These are phyloP conservation scores for Leucoraja ocellata DNA, from an alignment of 2,797 vertebrate species.

Conservation along the genomic window DNA sequence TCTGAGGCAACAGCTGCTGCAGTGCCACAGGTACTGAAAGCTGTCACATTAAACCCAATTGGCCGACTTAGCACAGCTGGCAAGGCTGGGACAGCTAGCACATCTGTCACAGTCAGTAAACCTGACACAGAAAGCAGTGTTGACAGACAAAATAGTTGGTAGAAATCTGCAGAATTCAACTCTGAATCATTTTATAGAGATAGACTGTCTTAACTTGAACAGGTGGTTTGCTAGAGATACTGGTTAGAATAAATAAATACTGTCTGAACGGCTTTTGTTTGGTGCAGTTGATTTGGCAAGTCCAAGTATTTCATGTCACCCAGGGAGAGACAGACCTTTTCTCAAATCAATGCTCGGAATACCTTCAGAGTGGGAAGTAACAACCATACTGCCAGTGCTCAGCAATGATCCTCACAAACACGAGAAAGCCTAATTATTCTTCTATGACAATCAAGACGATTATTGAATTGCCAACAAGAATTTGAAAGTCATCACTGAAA, in stretches of 20 bases:
- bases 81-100: constrained; percentile 20
- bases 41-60: constrained; percentile 33
- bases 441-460: too few species aligned
- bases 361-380: neutral
- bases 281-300: neutral
- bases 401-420: too few species aligned
- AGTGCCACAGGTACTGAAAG: constrained; percentile 31
- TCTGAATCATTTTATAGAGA: neutral
- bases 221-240: neutral
- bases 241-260: neutral
- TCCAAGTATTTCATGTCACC: neutral
- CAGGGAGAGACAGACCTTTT: neutral
- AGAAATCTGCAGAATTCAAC: neutral
- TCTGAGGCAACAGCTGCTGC: constrained; percentile 13
- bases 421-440: too few species aligned
- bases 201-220: constrained; percentile 9
- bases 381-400: too few species aligned
- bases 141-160: constrained; percentile 35
- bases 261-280: neutral
- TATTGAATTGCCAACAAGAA: too few species aligned
- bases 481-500: too few species aligned
- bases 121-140: constrained; percentile 15
- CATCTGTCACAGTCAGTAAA: constrained; percentile 34
- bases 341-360: neutral
- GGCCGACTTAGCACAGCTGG: constrained; percentile 1